Evolutionary conservation across 2,113 vertebrate species (phyloP), one percentile per base, ranked within the genome.

Genomic region (Lates calcarifer): DNA sequence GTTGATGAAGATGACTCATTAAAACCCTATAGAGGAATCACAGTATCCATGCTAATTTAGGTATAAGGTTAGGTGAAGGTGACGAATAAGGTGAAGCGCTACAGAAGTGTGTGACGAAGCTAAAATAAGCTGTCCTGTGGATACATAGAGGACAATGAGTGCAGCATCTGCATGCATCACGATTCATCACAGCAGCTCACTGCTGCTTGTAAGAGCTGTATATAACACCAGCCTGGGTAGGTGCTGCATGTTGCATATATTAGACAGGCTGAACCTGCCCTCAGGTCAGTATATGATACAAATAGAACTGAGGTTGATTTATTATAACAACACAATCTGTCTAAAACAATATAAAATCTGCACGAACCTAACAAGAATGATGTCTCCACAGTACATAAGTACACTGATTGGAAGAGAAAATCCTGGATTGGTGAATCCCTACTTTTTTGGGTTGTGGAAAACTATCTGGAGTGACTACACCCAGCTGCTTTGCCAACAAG

Each of bases 391-490:
- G 22, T 20, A 53, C n/a, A 53, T 53, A 10, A 53, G 49, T n/a
- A n/a, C n/a, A 24, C 11, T 24, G 49, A 51, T 51, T 65, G 33
- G 49, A 41, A 67, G 35, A 33, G 61, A 26, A 62, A 71, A 57
- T 24, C 29, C 20, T 37, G 20, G 20, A 72, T 66, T 1, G 10
- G 33, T 63, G 70, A 15, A 28, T 35, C 51, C 3, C 2, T 39
- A 8, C 55, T 63, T 81, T 81, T 62, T 14, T 56, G 13, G 18
- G 5, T 26, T 1, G 65, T 39, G 43, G 53, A 6, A 65, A 51
- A 68, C 43, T 15, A 13, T 55, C 17, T 76, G 41, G 6, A 64
- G 68, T 47, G 66, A 53, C 28, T 20, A 41, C 70, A n/a, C 45
- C 61, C 62, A 78, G 70, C 81, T 62, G 56, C 35, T 57, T 12